These are phyloP conservation scores for Hippasteria phrygiana DNA, from an alignment of 53 echinoderm and acorn worm species.

Conservation along the genomic window DNA sequence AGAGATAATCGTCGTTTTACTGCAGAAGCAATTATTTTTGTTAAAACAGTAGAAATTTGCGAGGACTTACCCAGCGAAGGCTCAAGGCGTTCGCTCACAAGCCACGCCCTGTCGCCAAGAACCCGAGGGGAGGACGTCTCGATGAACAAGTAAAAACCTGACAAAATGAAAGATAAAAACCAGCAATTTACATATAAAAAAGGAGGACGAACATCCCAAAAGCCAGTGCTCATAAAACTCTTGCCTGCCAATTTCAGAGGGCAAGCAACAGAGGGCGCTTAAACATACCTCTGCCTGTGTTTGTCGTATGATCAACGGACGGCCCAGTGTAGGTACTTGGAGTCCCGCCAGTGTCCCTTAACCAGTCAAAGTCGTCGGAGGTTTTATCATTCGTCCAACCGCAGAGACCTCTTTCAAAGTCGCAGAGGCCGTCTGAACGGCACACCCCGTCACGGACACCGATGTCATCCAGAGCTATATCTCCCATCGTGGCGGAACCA, in stretches of 20 bases:
- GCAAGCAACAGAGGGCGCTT: conserved; percentile 44
- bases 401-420: conserved; percentile 81
- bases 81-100: conserved; percentile 78
- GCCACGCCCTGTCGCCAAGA: conserved; percentile 76
- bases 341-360: conserved; percentile 78
- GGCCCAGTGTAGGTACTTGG: conserved; percentile 86
- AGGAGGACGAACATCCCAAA: too few relatives aligned
- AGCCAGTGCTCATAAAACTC: too few relatives aligned
- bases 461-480: conserved; percentile 91
- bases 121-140: conserved; percentile 64
- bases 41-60: not conserved
- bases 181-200: too few relatives aligned
- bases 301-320: conserved; percentile 82
- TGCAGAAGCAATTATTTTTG: not conserved
- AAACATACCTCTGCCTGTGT: conserved; percentile 71
- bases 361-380: conserved; percentile 92
- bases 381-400: conserved; percentile 84
- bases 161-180: too few relatives aligned
- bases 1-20: too few relatives aligned
- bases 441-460: conserved; percentile 66
- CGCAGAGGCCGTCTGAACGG: conserved; percentile 74
- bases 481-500: conserved; percentile 63
- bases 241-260: too few relatives aligned
- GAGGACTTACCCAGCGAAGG: conserved; percentile 27
- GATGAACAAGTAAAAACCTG: conserved; percentile 74